A percentile compares a stretch with the other conserved stretches of the same genome.
These are phyloP conservation scores for Orthosia gothica DNA, from an alignment of 2,888 invertebrate species.

Conservation along the genomic window DNA sequence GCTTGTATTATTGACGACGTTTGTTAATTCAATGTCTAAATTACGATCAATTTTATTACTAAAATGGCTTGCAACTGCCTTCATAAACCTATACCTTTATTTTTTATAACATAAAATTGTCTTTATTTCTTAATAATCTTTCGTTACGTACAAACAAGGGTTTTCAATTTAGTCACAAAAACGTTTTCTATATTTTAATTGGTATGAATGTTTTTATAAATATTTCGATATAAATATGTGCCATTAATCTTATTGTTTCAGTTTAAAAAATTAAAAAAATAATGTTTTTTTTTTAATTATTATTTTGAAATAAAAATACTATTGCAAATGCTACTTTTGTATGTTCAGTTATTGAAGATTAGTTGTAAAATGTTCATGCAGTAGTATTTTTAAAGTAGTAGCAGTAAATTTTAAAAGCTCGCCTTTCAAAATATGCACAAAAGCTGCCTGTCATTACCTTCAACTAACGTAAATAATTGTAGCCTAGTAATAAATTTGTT, in stretches of 20 bases:
- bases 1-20: slow-evolving; percentile 52
- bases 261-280: too few relatives aligned
- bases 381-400: neutral
- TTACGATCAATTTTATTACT: slow-evolving; percentile 47
- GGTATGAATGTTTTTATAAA: neutral
- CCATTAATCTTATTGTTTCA: neutral
- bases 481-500: slow-evolving; percentile 5
- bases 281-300: neutral
- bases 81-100: slow-evolving; percentile 18
- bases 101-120: neutral
- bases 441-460: neutral
- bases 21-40: slow-evolving; percentile 58
- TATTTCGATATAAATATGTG: neutral
- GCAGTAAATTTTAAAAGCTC: neutral
- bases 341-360: neutral
- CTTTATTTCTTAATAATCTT: slow-evolving; percentile 24
- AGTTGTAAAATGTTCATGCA: neutral
- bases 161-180: slow-evolving; percentile 16
- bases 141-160: neutral
- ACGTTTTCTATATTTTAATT: slow-evolving; percentile 8
- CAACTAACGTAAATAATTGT: neutral
- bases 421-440: neutral
- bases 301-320: neutral
- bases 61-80: slow-evolving; percentile 42
- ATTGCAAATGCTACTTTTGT: neutral